Evolutionary conservation across 2,797 vertebrate species (phyloP).

Genomic region (Sternarchorhynchus goeldii): DNA sequence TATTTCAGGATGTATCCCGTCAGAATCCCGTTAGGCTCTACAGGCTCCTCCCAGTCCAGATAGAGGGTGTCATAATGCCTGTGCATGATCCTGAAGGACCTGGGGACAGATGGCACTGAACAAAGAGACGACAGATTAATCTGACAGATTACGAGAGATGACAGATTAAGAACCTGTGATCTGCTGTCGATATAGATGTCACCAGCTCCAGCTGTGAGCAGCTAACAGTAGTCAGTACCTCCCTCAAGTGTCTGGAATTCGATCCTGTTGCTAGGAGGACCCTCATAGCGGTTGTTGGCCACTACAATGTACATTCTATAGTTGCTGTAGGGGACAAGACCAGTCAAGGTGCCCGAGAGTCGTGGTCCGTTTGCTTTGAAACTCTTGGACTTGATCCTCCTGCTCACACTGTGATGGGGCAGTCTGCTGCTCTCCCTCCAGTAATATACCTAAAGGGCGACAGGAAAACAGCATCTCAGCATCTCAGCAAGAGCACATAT

Average conservation of each 20-base stretch:
- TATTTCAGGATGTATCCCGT: constrained; percentile 90
- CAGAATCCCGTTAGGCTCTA: constrained; percentile 92
- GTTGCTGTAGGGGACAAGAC: constrained; percentile 91
- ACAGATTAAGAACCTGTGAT: neutral
- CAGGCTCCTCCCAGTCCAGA: constrained; percentile 92
- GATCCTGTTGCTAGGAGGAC: constrained; percentile 86
- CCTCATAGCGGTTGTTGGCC: constrained; percentile 90
- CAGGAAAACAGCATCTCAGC: constrained; percentile 1
- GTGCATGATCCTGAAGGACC: constrained; percentile 90
- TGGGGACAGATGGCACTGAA: constrained; percentile 89
- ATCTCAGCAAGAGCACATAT: neutral
- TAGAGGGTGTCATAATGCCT: constrained; percentile 90
- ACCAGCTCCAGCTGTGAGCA: neutral
- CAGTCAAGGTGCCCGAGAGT: constrained; percentile 82
- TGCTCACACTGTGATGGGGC: constrained; percentile 87
- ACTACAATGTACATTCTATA: constrained; percentile 97
- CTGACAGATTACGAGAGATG: neutral
- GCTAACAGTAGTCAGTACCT: constrained; percentile 75
- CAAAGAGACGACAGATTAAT: neutral
- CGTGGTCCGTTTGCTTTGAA: constrained; percentile 84
- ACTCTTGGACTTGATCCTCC: constrained; percentile 83
- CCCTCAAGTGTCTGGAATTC: constrained; percentile 94
- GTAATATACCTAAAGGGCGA: constrained; percentile 86
- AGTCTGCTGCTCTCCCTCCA: constrained; percentile 97
- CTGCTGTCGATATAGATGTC: neutral